Evolutionary conservation across 1,140 invertebrate genomes (phyloP).

Genomic region (Scaptomyza pallida): DNA sequence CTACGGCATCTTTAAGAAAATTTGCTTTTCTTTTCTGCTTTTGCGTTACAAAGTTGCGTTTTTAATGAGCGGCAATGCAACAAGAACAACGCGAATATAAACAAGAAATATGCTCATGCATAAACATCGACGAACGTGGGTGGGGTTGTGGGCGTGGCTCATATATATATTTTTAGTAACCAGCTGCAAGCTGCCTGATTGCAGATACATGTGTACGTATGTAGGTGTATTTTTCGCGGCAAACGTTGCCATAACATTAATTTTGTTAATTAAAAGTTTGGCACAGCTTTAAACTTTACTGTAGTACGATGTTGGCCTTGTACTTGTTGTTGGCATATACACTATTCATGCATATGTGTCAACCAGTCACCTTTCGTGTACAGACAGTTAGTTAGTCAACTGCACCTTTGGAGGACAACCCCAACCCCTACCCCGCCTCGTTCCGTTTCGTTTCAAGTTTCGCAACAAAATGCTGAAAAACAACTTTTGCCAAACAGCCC

Average conservation of each 20-base stretch:
- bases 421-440: background rate
- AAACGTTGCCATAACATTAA: constrained; percentile 71
- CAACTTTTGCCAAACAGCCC: constrained; percentile 57
- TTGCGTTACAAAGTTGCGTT: constrained; percentile 31
- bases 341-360: constrained; percentile 28
- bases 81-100: constrained; percentile 19
- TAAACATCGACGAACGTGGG: constrained; percentile 28
- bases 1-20: no score
- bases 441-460: no score
- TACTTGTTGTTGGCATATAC: constrained; percentile 28
- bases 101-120: constrained; percentile 11
- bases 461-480: constrained; percentile 43
- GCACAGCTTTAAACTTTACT: constrained; percentile 71
- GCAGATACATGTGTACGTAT: constrained; percentile 1
- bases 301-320: constrained; percentile 39
- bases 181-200: constrained; percentile 34
- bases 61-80: constrained; percentile 66
- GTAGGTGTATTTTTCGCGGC: constrained; percentile 5
- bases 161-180: constrained; percentile 34
- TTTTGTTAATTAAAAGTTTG: constrained; percentile 81
- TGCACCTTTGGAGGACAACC: constrained; percentile 28
- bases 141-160: no score
- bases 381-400: constrained; percentile 28
- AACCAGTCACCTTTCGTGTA: background rate
- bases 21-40: constrained; percentile 3